Base-by-base conservation (phyloP, 1,140 invertebrate genomes). In the Eumaeus atala region DNA sequence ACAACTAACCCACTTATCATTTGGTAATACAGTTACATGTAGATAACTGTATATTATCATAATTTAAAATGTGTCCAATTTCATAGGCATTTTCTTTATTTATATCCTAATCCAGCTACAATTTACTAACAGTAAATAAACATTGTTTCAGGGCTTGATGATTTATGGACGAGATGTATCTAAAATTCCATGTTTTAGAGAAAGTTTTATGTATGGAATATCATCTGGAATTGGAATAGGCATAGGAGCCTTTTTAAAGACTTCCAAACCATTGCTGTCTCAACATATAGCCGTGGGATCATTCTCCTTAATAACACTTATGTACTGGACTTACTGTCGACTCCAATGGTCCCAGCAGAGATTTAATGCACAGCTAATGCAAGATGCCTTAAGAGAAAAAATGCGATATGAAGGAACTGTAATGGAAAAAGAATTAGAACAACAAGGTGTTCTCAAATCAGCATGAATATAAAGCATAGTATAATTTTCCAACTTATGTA, bases 111-210 rank as follows among this genome's bases (percentile, higher is more conserved):
- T 6, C 21, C 6, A 28, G 2, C 21, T 28, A 28, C 6, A 6
- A 28, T 38, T 28, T 18, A 28, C 14, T 21, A 54, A 28, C 11
- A 9, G 50, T 51, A 38, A n/a, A 51, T n/a, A 44, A 36, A 33
- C 58, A 57, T 57, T 59, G 10, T 86, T 83, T 58, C 71, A 87
- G 84, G 82, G 82, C 17, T 50, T 87, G 16, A 53, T 69, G 5
- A 49, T 92, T 56, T 91, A 92, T 74, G 91, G 91, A 12, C 80
- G 88, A 63, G 90, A 92, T 74, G 64, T 92, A 5, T 87, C 84
- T 17, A 87, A 90, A 76, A 91, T 92, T 54, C 91, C 92, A 16
- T 93, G 91, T 67, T 92, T 92, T 71, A 84, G 90, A 48, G 88
- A 89, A 49, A 91, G 90, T 66, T 90, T 91, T 62, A 51, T 92